Base-by-base conservation (phyloP, 2,113 vertebrate species). In the Lagenorhynchus albirostris region DNA sequence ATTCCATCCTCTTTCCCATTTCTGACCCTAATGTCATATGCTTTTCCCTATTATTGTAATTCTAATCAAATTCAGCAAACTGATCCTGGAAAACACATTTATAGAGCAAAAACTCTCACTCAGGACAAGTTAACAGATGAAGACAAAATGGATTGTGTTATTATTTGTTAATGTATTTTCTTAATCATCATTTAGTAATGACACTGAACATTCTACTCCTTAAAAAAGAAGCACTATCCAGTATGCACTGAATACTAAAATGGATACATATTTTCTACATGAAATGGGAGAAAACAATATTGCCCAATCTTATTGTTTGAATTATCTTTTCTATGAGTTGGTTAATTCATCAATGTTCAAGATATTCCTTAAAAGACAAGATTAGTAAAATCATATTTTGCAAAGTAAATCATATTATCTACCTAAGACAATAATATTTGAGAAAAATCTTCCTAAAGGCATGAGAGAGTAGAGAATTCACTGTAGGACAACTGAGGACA, bases 11-110 rank as follows among this genome's bases (percentile, higher is more conserved):
- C 18, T 80, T 79, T 83, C 47, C 36, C 65, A 47, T 62, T 84
- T 77, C 41, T 93, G 55, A 77, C 21, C 63, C 11, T 68, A 71
- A 44, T 38, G 10, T 36, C 29, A 81, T 38, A 91, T 76, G 6
- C 50, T 94, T 93, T 65, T 89, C 53, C 9, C 33, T 80, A 29
- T 44, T 79, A 94, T 41, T 79, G 20, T 63, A 89, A 41, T 91
- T 96, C 38, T 91, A 93, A 93, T 86, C n/a, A 82, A 94, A 80
- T 74, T 89, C 33, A 89, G 47, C 21, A 91, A 92, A 91, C 53
- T 91, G 41, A 79, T 79, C 8, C 44, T 47, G 10, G 31, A 89
- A 79, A 97, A 81, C 36, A 47, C 18, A 89, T 82, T 82, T 95
- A 85, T 73, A 94, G 26, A 89, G 1, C 41, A 91, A 10, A 2